Base-by-base conservation (phyloP, 2,888 invertebrate genomes). In the Chelonus formosanus region DNA sequence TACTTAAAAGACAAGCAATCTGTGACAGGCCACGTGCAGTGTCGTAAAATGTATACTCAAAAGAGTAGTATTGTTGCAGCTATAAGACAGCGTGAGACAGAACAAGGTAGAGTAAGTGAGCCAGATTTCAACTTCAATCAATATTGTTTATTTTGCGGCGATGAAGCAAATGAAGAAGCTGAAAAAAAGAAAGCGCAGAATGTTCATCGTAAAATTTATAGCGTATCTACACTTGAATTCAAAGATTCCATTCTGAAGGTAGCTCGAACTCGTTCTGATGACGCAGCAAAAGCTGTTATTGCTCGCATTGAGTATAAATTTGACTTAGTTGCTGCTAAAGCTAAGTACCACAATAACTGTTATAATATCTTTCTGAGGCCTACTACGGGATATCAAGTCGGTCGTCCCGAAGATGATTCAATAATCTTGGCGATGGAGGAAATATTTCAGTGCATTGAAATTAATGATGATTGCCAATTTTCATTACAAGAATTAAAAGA, bases 281-380 rank as follows among this genome's bases (percentile, higher is more conserved):
- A 58, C 58, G 34, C 71, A 55, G 59, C 79, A 73, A 76, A 76
- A 73, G 71, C 75, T 73, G 75, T 80, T 73, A 65, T 69, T 78
- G 76, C 70, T 34, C 73, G 71, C 54, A 63, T 75, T 55, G 65
- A 71, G 32, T 75, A 68, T 66, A 70, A 77, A 67, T 69, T 71
- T 69, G 74, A 77, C 70, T 77, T 76, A 71, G 73, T 76, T 65
- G 73, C 75, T 76, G 73, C 73, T 63, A 72, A 76, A 48, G 80
- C 80, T 74, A 78, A 78, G 57, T 80, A 81, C 72, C 76, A 81
- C 74, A 35, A 61, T n/a, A 68, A 75, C 73, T 81, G 78, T 65
- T 78, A 74, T 68, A 67, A 8, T 72, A 67, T 63, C 35, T 81
- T 80, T 65, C 53, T 78, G 62, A 79, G 67, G 77, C 77, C 76